Evolutionary conservation across 2,113 vertebrate genomes (phyloP).

Genomic region (Zingel zingel): DNA sequence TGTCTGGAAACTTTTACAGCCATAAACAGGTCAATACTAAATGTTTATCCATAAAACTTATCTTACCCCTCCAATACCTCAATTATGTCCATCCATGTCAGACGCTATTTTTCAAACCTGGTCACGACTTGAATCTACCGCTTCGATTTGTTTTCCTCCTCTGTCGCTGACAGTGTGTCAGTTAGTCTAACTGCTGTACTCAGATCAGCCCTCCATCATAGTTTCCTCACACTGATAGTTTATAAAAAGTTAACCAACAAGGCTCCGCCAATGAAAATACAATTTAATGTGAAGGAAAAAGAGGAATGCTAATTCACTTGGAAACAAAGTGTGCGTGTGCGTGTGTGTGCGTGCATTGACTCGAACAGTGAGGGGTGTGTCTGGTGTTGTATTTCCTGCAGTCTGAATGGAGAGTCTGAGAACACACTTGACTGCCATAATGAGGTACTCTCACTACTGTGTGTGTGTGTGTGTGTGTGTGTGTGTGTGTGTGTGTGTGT

Average conservation of each 20-base stretch:
- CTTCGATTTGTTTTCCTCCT: background rate
- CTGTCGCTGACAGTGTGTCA: background rate
- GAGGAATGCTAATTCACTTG: constrained; percentile 59
- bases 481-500: constrained; percentile 39
- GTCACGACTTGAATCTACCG: constrained; percentile 24
- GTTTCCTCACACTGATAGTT: constrained; percentile 28
- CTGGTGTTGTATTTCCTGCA: constrained; percentile 71
- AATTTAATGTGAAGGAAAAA: constrained; percentile 20
- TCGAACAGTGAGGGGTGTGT: constrained; percentile 70
- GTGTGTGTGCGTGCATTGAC: background rate
- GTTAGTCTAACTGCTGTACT: background rate
- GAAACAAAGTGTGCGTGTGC: background rate
- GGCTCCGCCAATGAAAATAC: constrained; percentile 47
- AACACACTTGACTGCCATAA: constrained; percentile 63
- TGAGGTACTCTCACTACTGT: constrained; percentile 20
- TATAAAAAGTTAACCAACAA: background rate
- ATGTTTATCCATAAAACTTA: background rate
- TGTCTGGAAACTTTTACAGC: no score
- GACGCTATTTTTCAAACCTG: background rate
- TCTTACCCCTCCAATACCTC: background rate
- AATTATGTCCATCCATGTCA: background rate
- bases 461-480: constrained; percentile 30
- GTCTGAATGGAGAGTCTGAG: constrained; percentile 53
- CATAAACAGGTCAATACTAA: background rate
- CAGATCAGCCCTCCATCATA: constrained; percentile 28